Base-by-base conservation (phyloP, 2,888 invertebrate genomes). In the Conchocele bisecta region DNA sequence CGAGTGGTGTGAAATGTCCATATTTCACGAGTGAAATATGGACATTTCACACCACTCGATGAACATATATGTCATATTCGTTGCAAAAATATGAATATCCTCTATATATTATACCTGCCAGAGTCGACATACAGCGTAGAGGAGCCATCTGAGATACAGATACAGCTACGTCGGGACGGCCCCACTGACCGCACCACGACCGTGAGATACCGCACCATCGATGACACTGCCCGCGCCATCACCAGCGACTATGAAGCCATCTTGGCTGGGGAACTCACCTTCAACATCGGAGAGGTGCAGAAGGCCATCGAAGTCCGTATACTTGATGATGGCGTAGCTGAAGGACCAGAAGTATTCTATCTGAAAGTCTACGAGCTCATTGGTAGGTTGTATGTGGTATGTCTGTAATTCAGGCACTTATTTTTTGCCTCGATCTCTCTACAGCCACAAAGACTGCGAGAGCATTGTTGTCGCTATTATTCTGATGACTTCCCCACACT, bases 291-390 rank as follows among this genome's bases (percentile, higher is more conserved):
- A 7, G 84, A 88, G 63, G 66, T 63, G n/a, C 79, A 82, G 59
- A 83, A 81, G 48, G 64, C 57, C 0, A 58, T 91, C 7, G 61
- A 53, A n/a, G 75, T 90, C 6, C 60, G 50, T 7, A 79, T 86
- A 5, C 65, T 86, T 39, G 85, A 89, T 73, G 90, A 90, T 71
- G 58, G 59, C 26, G 20, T 73, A 0, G 84, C 90, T 4, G 90
- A 90, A 58, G 85, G 86, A 6, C 82, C 86, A 60, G 90, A 90
- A 73, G 81, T 75, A 0, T 89, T 90, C 66, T 82, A 66, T 65
- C 66, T 91, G 9, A 84, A 88, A 46, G 75, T 91, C 17, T 90
- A 82, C 76, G 86, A 90, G 61, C 78, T 88, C 26, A 73, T 82
- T 69, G 90, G 91, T 90, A 72, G 64, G 71, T 63, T 58, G 7